Evolutionary conservation across 2,797 vertebrate species (phyloP), one percentile per base, ranked within the genome.

Genomic region (Aselliscus stoliczkanus): DNA sequence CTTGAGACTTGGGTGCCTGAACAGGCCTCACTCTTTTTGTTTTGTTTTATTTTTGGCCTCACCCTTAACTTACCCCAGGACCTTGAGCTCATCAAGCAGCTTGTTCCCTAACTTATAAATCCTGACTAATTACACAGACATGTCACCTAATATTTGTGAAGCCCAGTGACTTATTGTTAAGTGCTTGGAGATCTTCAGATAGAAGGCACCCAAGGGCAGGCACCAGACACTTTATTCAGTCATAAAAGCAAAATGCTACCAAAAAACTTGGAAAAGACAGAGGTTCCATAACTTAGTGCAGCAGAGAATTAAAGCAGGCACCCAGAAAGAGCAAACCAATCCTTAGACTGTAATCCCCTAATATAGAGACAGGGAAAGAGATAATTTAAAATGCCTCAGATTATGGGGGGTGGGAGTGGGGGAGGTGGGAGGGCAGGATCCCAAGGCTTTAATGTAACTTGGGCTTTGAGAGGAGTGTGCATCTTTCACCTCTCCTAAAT

Each of bases 71-170:
- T 80, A 94, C 44, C 29, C 52, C 64, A 85, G 87, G 76, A 96
- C 89, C 90, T 86, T 94, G 87, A 97, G 58, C 67, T 82, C 89
- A 88, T 52, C 75, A 82, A 86, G 65, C 27, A 96, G 69, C 69
- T 84, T 89, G 75, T 89, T 94, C n/a, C 42, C 82, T 92, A 95
- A 95, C 77, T 96, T 88, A 96, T 96, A 97, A 97, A 97, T 93
- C 82, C 64, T 97, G 90, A 96, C 82, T 96, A 95, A 96, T 93
- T 77, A 96, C 93, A 97, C 52, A 90, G 88, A 77, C 69, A 64
- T 39, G 42, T 95, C 89, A 79, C 34, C 77, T 82, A 94, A 95
- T 88, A 70, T 85, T 97, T 94, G 88, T 89, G 75, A 94, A 97
- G 75, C 88, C 70, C 83, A 95, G 52, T 91, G 79, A 96, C 93